Percentiles rank a stretch among this genome's conserved stretches.
These are phyloP conservation scores for Cheilosia scutellata DNA, from an alignment of 2,888 invertebrate genomes.

Conservation along the genomic window DNA sequence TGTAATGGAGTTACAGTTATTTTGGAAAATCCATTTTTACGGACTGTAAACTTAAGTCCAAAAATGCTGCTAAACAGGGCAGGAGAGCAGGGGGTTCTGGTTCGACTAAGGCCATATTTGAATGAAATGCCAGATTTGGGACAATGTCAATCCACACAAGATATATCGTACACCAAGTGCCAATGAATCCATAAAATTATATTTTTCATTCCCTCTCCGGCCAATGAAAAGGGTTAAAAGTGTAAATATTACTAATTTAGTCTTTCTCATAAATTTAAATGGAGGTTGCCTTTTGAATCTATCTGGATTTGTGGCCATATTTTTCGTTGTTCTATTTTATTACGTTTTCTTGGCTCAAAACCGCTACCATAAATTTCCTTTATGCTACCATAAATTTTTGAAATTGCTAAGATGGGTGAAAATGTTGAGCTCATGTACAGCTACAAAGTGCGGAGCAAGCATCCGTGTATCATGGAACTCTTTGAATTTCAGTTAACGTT, in stretches of 20 bases:
- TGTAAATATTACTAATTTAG: slow-evolving; percentile 45
- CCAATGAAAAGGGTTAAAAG: slow-evolving; percentile 48
- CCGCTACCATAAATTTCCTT: slow-evolving; percentile 64
- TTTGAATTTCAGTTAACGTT: slow-evolving; percentile 29
- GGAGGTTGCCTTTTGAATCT: slow-evolving; percentile 2
- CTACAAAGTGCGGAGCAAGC: neutral
- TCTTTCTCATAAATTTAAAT: slow-evolving; percentile 41
- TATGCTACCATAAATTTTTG: slow-evolving; percentile 62
- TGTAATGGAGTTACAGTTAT: too few relatives aligned
- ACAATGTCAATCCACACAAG: too few relatives aligned
- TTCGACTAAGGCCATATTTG: too few relatives aligned
- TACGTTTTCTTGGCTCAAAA: slow-evolving; percentile 38
- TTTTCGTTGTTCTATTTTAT: slow-evolving; percentile 25
- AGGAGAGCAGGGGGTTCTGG: too few relatives aligned
- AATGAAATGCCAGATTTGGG: too few relatives aligned
- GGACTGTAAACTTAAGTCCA: too few relatives aligned
- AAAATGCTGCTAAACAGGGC: too few relatives aligned
- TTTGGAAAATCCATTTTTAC: too few relatives aligned
- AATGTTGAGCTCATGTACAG: slow-evolving; percentile 15
- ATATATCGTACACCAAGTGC: too few relatives aligned
- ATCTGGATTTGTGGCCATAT: slow-evolving; percentile 13
- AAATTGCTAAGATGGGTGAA: slow-evolving; percentile 54
- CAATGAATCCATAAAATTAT: neutral
- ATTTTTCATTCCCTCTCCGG: slow-evolving; percentile 23
- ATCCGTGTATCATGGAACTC: slow-evolving; percentile 44